These are phyloP conservation scores for Picus viridis DNA, from an alignment of 2,797 vertebrate genomes.

Conservation along the genomic window DNA sequence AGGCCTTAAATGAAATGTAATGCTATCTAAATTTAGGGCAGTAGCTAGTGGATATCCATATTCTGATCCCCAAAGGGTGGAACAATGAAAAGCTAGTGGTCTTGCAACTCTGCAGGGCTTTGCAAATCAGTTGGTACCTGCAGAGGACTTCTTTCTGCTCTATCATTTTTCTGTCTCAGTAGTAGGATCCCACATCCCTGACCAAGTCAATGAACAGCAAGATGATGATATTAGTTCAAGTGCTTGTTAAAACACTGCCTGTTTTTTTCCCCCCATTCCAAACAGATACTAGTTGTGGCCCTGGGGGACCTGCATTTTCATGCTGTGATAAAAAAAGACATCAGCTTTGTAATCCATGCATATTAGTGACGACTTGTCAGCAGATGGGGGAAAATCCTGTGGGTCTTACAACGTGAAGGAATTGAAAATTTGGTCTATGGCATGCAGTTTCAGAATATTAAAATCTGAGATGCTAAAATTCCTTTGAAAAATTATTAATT, in stretches of 20 bases:
- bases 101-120: not conserved
- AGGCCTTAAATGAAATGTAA: no score
- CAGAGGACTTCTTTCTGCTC: not conserved
- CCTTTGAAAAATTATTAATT: not conserved
- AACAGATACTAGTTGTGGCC: not conserved
- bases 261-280: not conserved
- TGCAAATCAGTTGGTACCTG: not conserved
- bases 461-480: not conserved
- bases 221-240: not conserved
- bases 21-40: not conserved
- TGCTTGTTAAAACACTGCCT: constrained; percentile 1
- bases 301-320: not conserved
- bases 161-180: constrained; percentile 3
- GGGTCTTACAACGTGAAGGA: not conserved
- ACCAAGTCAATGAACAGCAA: not conserved
- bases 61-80: not conserved
- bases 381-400: not conserved
- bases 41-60: not conserved
- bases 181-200: not conserved
- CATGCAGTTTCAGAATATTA: not conserved
- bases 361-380: not conserved
- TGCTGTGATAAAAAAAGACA: not conserved
- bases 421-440: not conserved
- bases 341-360: not conserved
- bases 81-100: not conserved